Base-by-base conservation (phyloP, 23 tunicate genomes). In the Ascidia mentula region DNA sequence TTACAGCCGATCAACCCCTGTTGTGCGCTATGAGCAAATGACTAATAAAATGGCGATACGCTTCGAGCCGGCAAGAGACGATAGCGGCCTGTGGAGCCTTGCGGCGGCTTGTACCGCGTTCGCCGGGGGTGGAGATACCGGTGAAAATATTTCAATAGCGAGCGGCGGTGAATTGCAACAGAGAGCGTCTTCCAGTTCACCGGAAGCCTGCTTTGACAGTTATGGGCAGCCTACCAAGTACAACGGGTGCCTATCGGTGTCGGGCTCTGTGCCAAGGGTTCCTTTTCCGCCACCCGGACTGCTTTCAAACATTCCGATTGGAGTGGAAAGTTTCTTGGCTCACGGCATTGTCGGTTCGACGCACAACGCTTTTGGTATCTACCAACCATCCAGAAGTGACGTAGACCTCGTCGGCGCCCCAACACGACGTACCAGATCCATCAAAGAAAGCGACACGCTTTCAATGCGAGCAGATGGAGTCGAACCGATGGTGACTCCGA, bases 1-100 rank as follows among this genome's bases (percentile, higher is more conserved):
- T n/a, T n/a, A n/a, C n/a, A n/a, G n/a, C n/a, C n/a, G n/a, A n/a
- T n/a, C n/a, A n/a, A n/a, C n/a, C n/a, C n/a, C n/a, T n/a, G n/a
- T n/a, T n/a, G n/a, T n/a, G n/a, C n/a, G n/a, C n/a, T n/a, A n/a
- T 53, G 65, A 3, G 65, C 65, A 26, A 28, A 53, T 53, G 65
- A 53, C 65, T 53, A 53, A 53, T 53, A 74, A 74, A 74, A 74
- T 74, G 78, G 78, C 78, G 78, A 74, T 39, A 38, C 78, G 78
- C 34, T 39, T 74, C 34, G 78, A 74, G 46, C 78, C 38, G 78
- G 46, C 78, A 36, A 15, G 78, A 26, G 78, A 74, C 34, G 78
- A 74, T 24, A 74, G 17, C 78, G 39, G 78, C 12, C 78, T 74
- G 34, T 74, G 78, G 78, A 74, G 78, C 39, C 46, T 74, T 17